Evolutionary conservation across 2,888 invertebrate genomes (phyloP).

Genomic region (Acanthococcus lagerstroemiae): DNA sequence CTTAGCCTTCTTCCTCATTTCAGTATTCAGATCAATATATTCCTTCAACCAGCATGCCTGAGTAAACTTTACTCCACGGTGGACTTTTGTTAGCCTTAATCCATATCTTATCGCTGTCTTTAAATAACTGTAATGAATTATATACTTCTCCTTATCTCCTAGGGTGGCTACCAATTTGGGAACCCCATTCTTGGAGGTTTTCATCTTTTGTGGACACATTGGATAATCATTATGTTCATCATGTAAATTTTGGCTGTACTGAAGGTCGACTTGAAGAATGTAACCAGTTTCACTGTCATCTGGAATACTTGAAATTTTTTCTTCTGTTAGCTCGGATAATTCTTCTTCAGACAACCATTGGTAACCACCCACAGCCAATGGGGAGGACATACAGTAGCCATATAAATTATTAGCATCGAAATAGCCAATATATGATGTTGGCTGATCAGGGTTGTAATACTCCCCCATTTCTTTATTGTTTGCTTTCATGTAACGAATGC

Average conservation of each 20-base stretch:
- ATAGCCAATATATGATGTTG: not conserved
- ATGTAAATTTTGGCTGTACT: constrained; percentile 41
- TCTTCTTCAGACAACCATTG: not conserved
- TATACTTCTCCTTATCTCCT: constrained; percentile 36
- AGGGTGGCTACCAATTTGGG: constrained; percentile 37
- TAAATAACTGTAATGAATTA: constrained; percentile 39
- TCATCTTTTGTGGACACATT: constrained; percentile 27
- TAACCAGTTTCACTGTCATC: constrained; percentile 38
- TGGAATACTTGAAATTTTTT: not conserved
- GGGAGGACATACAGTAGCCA: constrained; percentile 34
- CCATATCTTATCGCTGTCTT: constrained; percentile 37
- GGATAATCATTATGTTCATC: constrained; percentile 39
- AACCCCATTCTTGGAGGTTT: not conserved
- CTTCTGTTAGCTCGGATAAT: too few relatives aligned
- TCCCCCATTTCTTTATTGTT: not conserved
- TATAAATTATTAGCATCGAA: constrained; percentile 11
- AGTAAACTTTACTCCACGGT: constrained; percentile 40
- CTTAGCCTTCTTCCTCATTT: constrained; percentile 38
- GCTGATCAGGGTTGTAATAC: not conserved
- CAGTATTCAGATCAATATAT: constrained; percentile 42
- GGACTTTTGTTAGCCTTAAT: constrained; percentile 38
- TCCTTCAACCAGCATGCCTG: constrained; percentile 41
- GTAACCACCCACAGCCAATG: constrained; percentile 35
- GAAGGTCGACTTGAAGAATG: constrained; percentile 43
- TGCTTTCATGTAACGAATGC: not conserved